A percentile compares a stretch with the other conserved stretches of the same genome.
Conservation (phyloP, 35 echinoderm and acorn worm species). For the Patiria miniata region DNA sequence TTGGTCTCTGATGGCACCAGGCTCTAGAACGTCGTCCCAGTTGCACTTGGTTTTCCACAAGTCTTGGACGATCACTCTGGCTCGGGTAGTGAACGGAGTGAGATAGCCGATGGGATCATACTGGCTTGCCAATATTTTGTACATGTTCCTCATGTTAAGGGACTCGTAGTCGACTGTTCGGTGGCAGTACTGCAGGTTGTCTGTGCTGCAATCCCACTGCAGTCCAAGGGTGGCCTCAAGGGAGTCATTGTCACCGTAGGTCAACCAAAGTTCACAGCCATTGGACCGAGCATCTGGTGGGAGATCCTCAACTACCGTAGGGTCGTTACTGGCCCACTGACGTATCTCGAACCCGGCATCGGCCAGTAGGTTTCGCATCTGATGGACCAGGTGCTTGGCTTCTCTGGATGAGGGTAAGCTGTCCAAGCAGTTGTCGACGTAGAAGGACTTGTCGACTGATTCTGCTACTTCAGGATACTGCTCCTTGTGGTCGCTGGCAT, state of each 20-base stretch:
- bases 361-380: constrained; percentile 21
- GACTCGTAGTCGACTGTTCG: neutral
- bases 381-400: constrained; percentile 3
- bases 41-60: constrained; percentile 52
- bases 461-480: constrained; percentile 18
- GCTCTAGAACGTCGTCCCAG: constrained; percentile 68
- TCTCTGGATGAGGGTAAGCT: constrained; percentile 14
- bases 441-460: constrained; percentile 42
- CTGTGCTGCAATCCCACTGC: constrained; percentile 2
- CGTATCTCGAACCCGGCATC: constrained; percentile 37
- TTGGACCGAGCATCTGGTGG: constrained; percentile 18
- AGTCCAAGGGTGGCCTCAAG: constrained; percentile 46
- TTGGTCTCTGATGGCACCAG: neutral
- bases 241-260: constrained; percentile 18
- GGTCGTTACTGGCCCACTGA: constrained; percentile 29
- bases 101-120: constrained; percentile 35
- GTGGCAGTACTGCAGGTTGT: constrained; percentile 36
- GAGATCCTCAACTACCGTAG: constrained; percentile 40
- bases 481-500: constrained; percentile 27
- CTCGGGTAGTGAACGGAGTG: constrained; percentile 4
- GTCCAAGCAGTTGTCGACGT: constrained; percentile 62
- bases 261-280: constrained; percentile 10
- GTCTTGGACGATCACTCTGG: constrained; percentile 74
- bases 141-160: constrained; percentile 13
- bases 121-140: neutral